Conservation (phyloP, 1,140 invertebrate species). For the Drosophila tropicalis region DNA sequence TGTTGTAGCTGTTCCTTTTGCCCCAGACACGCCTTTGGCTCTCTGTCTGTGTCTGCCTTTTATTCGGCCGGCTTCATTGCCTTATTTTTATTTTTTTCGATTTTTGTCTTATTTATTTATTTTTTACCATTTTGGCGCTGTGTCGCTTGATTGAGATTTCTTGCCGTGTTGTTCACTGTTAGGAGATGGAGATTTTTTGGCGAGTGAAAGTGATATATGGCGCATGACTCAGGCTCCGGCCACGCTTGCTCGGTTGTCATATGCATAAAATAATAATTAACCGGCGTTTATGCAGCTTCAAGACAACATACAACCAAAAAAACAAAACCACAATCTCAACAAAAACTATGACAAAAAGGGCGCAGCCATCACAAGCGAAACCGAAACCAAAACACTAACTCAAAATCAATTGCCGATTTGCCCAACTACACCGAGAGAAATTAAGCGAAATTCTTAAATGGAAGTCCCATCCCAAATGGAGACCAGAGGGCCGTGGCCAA, state of each 20-base stretch:
- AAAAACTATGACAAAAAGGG: constrained; percentile 67
- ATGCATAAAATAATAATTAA: constrained; percentile 79
- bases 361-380: constrained; percentile 47
- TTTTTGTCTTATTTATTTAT: constrained; percentile 18
- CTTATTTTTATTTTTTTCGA: constrained; percentile 26
- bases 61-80: constrained; percentile 21
- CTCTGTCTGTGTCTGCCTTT: constrained; percentile 34
- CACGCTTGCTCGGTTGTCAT: constrained; percentile 52
- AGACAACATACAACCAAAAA: constrained; percentile 22
- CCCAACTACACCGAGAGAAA: constrained; percentile 32
- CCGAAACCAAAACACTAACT: constrained; percentile 30
- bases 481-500: no score
- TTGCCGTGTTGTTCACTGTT: constrained; percentile 45
- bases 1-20: constrained; percentile 49
- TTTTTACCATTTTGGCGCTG: constrained; percentile 36
- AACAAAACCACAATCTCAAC: not conserved
- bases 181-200: constrained; percentile 42
- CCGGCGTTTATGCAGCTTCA: constrained; percentile 63
- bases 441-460: not conserved
- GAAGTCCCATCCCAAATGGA: no score
- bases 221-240: constrained; percentile 65
- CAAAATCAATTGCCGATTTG: constrained; percentile 65
- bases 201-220: constrained; percentile 79
- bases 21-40: constrained; percentile 62
- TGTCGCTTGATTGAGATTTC: constrained; percentile 66